phyloP scores from a whole-genome alignment of 2,113 vertebrate species.

The Terrapene triunguis region DNA sequence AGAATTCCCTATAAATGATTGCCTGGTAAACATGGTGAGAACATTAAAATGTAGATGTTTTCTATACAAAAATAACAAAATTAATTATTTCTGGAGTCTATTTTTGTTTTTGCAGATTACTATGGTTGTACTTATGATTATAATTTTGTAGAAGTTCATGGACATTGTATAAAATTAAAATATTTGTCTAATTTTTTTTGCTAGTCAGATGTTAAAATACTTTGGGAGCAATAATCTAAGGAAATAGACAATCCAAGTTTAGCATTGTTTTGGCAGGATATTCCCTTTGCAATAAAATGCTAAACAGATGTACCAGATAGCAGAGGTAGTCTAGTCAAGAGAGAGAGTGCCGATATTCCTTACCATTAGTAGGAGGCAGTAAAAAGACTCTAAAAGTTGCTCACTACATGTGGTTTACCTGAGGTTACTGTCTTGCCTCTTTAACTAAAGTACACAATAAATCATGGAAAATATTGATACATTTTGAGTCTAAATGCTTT shows the following conservation, averaged over 20 bases:
- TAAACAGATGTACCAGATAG: constrained; percentile 72
- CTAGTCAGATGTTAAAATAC: constrained; percentile 58
- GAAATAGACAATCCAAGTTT: constrained; percentile 56
- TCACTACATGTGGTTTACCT: constrained; percentile 67
- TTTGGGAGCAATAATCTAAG: constrained; percentile 59
- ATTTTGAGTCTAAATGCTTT: constrained; percentile 36
- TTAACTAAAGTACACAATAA: constrained; percentile 53
- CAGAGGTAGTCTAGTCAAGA: constrained; percentile 58
- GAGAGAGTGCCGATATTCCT: constrained; percentile 49
- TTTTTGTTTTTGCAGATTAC: constrained; percentile 44
- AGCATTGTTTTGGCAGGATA: constrained; percentile 59
- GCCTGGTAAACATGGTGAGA: background rate
- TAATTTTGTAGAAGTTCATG: constrained; percentile 36
- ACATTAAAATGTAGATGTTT: background rate
- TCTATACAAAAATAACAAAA: background rate
- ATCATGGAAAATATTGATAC: constrained; percentile 61
- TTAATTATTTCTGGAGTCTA: constrained; percentile 46
- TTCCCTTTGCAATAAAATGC: constrained; percentile 41
- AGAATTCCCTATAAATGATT: background rate
- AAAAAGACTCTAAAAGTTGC: constrained; percentile 64
- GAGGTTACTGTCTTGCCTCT: constrained; percentile 68
- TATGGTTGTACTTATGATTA: constrained; percentile 47
- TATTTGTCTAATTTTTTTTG: constrained; percentile 14
- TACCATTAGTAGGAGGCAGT: constrained; percentile 56
- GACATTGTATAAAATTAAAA: constrained; percentile 61